phyloP scores from a whole-genome alignment of 1,140 invertebrate species.

The Lepidostoma basale region DNA sequence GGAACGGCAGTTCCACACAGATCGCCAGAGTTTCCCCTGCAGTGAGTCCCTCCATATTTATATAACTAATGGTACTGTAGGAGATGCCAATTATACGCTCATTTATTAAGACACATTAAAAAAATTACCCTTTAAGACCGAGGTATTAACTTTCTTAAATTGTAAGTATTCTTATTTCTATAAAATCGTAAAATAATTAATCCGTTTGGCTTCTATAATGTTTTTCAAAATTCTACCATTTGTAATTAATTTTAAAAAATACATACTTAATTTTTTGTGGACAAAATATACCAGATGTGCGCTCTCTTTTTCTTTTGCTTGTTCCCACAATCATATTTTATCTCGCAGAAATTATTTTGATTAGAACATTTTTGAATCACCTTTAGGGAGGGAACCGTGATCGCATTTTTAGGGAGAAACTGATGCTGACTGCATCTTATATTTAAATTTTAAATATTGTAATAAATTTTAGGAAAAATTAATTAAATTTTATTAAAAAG shows the following conservation, averaged over 20 bases:
- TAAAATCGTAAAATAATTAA: no score
- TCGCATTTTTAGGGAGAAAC: background rate
- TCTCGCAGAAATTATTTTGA: background rate
- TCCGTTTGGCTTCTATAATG: background rate
- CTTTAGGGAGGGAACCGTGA: no score
- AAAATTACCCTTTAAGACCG: background rate
- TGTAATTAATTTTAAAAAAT: no score
- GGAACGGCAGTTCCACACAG: slow-evolving; percentile 53
- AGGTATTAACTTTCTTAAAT: background rate
- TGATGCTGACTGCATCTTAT: background rate
- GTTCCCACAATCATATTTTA: background rate
- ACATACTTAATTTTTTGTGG: no score
- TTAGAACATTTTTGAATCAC: background rate
- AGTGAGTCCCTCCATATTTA: no score
- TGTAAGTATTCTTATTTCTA: no score
- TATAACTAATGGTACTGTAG: background rate
- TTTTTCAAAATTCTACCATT: background rate
- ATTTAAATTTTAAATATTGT: background rate
- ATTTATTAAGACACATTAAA: background rate
- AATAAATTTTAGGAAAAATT: background rate
- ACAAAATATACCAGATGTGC: no score
- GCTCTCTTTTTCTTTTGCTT: no score
- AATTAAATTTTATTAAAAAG: background rate
- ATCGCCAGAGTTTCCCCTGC: slow-evolving; percentile 36
- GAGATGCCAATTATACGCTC: background rate